These are phyloP conservation scores for Cryptoblepharus egeriae DNA, from an alignment of 2,797 vertebrate species.

Conservation along the genomic window DNA sequence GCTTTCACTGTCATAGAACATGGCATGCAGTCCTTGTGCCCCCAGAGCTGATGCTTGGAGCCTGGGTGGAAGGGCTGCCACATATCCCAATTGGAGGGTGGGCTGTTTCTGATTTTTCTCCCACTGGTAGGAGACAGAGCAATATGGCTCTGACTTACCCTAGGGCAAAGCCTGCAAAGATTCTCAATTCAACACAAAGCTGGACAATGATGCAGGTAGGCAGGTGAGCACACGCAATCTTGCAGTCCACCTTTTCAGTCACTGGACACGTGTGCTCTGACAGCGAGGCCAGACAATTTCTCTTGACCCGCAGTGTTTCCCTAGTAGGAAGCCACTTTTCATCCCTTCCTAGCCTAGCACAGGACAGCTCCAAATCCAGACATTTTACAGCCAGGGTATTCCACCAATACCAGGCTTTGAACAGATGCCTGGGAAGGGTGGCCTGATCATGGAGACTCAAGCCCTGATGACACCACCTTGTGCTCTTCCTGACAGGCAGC, in stretches of 20 bases:
- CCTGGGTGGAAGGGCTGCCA: neutral
- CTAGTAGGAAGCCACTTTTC: neutral
- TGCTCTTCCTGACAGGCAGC: accelerated
- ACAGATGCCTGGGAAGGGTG: neutral
- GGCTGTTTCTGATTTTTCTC: neutral
- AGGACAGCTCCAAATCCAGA: neutral
- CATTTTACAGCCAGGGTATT: neutral
- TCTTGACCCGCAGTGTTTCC: neutral
- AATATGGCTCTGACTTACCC: neutral
- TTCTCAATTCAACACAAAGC: neutral
- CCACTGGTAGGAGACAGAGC: neutral
- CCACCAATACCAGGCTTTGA: neutral
- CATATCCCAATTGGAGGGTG: neutral
- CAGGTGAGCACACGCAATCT: neutral
- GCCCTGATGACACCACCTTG: neutral
- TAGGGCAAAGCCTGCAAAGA: neutral
- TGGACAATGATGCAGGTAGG: too few relatives aligned
- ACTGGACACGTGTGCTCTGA: neutral
- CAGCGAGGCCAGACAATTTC: neutral
- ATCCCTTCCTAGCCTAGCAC: neutral
- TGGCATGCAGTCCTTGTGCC: too few relatives aligned
- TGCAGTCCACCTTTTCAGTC: too few relatives aligned
- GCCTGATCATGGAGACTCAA: neutral
- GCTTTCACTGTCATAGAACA: neutral
- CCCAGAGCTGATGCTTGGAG: neutral